Percentiles rank a stretch among this genome's conserved stretches.
phyloP scores from a whole-genome alignment of 2,888 invertebrate genomes.

The Pandemis cinnamomeana region DNA sequence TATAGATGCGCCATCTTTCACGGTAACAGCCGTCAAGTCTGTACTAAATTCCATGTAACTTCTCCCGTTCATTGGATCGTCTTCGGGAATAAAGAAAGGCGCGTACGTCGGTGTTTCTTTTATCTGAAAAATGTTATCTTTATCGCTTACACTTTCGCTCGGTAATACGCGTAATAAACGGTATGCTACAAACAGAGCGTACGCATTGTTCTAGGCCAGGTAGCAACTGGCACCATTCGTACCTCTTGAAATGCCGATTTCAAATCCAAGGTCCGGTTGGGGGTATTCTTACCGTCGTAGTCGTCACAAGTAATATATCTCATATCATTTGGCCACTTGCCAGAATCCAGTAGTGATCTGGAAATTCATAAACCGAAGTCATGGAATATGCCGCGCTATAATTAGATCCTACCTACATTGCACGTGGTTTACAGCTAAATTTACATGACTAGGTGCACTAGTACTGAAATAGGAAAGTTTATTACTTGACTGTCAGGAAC shows the following conservation, averaged over 20 bases:
- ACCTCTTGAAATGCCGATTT: constrained; percentile 88
- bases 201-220: constrained; percentile 39
- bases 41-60: constrained; percentile 91
- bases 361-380: constrained; percentile 74
- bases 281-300: constrained; percentile 90
- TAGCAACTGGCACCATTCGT: constrained; percentile 46
- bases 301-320: constrained; percentile 91
- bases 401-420: constrained; percentile 65
- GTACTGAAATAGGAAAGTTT: constrained; percentile 65
- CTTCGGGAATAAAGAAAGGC: constrained; percentile 85
- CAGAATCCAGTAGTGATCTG: constrained; percentile 88
- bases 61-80: constrained; percentile 87
- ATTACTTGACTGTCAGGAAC: constrained; percentile 89
- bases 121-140: constrained; percentile 64
- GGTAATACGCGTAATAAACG: constrained; percentile 19
- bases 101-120: constrained; percentile 89
- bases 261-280: constrained; percentile 89
- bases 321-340: constrained; percentile 90
- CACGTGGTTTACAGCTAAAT: constrained; percentile 63
- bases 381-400: constrained; percentile 75
- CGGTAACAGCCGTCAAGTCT: constrained; percentile 88
- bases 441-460: constrained; percentile 54
- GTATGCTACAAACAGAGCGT: constrained; percentile 35
- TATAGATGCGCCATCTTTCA: constrained; percentile 89
- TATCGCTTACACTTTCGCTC: constrained; percentile 30